phyloP scores from a whole-genome alignment of 1,140 invertebrate species.

The Adoxophyes honmai region DNA sequence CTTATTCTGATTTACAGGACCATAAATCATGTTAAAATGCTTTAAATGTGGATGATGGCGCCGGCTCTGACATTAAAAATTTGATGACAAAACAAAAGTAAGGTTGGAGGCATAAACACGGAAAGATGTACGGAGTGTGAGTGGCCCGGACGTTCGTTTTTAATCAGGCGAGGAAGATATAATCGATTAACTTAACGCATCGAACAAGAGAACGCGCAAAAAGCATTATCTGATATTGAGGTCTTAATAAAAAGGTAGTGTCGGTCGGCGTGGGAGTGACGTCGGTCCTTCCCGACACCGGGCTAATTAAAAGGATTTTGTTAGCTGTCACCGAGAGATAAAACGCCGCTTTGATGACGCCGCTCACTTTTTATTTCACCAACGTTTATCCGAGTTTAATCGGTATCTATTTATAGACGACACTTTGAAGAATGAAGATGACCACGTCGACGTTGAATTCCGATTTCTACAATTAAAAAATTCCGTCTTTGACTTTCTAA shows the following conservation, averaged over 20 bases:
- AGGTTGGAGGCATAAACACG: too few species aligned
- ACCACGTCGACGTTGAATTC: not conserved
- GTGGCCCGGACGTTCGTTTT: not conserved
- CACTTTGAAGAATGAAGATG: not conserved
- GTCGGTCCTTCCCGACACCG: constrained; percentile 23
- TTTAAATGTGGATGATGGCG: not conserved
- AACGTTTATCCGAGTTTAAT: constrained; percentile 11
- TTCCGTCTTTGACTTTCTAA: too few species aligned
- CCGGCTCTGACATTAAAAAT: not conserved
- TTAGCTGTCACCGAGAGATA: constrained; percentile 67
- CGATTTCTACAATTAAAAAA: not conserved
- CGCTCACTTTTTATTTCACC: constrained; percentile 22
- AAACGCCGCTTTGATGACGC: constrained; percentile 46
- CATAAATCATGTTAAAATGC: constrained; percentile 8
- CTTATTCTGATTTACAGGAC: not conserved
- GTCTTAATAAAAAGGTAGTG: constrained; percentile 34
- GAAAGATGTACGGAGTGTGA: not conserved
- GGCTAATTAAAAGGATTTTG: constrained; percentile 72
- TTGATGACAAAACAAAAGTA: too few species aligned
- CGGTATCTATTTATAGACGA: not conserved
- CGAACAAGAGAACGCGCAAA: constrained; percentile 16
- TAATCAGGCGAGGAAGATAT: not conserved
- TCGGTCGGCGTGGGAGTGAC: constrained; percentile 43
- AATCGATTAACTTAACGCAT: constrained; percentile 12
- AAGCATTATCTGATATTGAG: constrained; percentile 28